A percentile compares a stretch with the other conserved stretches of the same genome.
Evolutionary conservation across 2,888 invertebrate species (phyloP).

Genomic region (Megamerina dolium): DNA sequence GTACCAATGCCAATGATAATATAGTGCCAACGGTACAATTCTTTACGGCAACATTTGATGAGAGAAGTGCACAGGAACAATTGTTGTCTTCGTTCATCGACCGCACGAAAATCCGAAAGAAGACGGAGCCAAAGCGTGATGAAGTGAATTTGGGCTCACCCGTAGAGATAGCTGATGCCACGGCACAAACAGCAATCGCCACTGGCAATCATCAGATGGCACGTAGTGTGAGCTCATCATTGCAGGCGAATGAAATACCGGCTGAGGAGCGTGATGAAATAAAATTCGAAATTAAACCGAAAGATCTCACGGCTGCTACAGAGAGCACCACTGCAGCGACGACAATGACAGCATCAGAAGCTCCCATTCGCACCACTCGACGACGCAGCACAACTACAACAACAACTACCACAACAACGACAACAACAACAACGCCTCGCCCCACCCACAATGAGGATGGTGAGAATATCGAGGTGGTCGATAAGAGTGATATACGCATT

Average conservation of each 20-base stretch:
- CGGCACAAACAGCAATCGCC: neutral
- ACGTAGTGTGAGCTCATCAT: slow-evolving; percentile 41
- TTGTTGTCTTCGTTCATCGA: slow-evolving; percentile 39
- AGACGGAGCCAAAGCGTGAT: slow-evolving; percentile 20
- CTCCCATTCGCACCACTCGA: slow-evolving; percentile 52
- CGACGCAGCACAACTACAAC: slow-evolving; percentile 51
- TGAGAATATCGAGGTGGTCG: slow-evolving; percentile 62
- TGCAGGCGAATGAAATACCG: slow-evolving; percentile 42
- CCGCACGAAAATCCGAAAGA: slow-evolving; percentile 35
- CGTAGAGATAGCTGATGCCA: slow-evolving; percentile 13
- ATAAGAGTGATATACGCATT: slow-evolving; percentile 68
- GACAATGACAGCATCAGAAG: slow-evolving; percentile 37
- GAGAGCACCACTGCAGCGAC: slow-evolving; percentile 44
- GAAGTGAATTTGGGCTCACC: slow-evolving; percentile 20
- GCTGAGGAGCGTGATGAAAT: slow-evolving; percentile 37
- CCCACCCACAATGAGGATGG: slow-evolving; percentile 66
- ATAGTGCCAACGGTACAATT: slow-evolving; percentile 54
- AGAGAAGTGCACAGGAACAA: slow-evolving; percentile 40
- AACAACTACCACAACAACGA: slow-evolving; percentile 50
- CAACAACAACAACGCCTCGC: slow-evolving; percentile 58
- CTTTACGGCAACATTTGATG: slow-evolving; percentile 51
- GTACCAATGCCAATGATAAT: slow-evolving; percentile 47
- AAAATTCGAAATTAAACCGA: slow-evolving; percentile 42
- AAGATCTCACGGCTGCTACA: slow-evolving; percentile 43
- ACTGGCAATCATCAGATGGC: slow-evolving; percentile 42